Base-by-base conservation (phyloP, 2,797 vertebrate species). In the Rhinichthys osculus region DNA sequence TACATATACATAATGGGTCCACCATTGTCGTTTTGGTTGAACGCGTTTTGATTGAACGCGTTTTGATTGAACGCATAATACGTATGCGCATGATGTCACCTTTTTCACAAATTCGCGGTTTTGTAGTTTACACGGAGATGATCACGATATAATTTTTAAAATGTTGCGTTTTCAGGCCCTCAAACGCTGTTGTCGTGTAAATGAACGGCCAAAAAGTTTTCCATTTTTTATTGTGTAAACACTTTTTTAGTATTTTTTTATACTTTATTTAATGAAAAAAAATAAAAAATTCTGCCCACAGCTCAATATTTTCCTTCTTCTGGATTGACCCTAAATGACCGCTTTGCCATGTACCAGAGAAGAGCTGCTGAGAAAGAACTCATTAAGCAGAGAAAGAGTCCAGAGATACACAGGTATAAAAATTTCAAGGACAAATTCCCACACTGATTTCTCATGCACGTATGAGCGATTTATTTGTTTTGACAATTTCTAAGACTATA, bases 331-430 rank as follows among this genome's bases (percentile, higher is more conserved):
- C 95, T 99, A 93, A 98, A 97, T 47, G 98, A 99, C 87, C 96
- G 98, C 78, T 99, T 99, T 96, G 96, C 98, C 94, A 94, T 98
- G 94, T 99, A 99, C 94, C 95, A 99, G 95, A 98, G 98, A 95
- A 96, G 95, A 95, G 96, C 98, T 92, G 97, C 96, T 90, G 97
- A 99, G 90, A 97, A 97, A 91, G 98, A 99, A 92, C 95, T 95
- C 90, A 95, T 95, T 93, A 99, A 97, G 95, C 95, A 95, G 86
- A 97, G 98, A 93, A 99, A 99, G 95, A 99, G 98, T 93, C 98
- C 98, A 94, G 98, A 99, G 94, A 99, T 99, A 94, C 98, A 99
- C 96, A 98, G 98, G 98, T 99, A 94, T 90, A 95, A 87, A 33
- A 72, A 14, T 23, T 50, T 64, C 50, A 71, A 30, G 4, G 21